Evolutionary conservation across 2,888 invertebrate genomes (phyloP), one percentile per base, ranked within the genome.

Genomic region (Cephus pulcher): DNA sequence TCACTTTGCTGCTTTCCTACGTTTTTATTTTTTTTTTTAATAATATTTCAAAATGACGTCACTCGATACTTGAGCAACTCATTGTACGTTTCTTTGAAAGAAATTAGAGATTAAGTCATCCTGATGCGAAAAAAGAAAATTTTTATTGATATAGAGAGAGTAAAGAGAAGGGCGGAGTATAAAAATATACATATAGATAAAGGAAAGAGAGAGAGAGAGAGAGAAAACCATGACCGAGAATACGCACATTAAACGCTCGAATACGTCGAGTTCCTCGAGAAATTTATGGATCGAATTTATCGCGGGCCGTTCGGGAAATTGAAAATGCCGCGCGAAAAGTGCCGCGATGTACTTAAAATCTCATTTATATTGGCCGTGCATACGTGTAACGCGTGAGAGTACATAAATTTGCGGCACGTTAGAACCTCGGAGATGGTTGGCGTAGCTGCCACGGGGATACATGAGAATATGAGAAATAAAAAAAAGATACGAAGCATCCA

Each of bases 281-380:
- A 84, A 86, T 86, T 86, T 86, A 86, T 86, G 86, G 82, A 81
- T 82, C 83, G 82, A 84, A 87, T 87, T 85, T 86, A 86, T 86
- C 81, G 84, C 84, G 80, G 80, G 80, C 80, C 84, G 81, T 83
- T 86, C 80, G 82, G 80, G 82, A 84, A 87, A 86, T 86, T 85
- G 86, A 83, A 86, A 86, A 87, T 82, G 79, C 80, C 79, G 78
- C 78, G 76, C 78, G 78, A 76, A 76, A 78, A 78, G 73, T 76
- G 77, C 77, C 81, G 76, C 81, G 80, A 82, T 87, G 87, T 89
- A 89, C 88, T 89, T 89, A 89, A 88, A 88, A 88, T 88, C 89
- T 90, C 90, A 88, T 89, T 88, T 89, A 89, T 88, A 88, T 88
- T 87, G 86, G 85, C 86, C 80, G 82, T 82, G 82, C 87, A 40